Percentiles rank a stretch among this genome's conserved stretches.
These are phyloP conservation scores for Rhogogaster chlorosoma DNA, from an alignment of 2,888 invertebrate genomes.

Conservation along the genomic window DNA sequence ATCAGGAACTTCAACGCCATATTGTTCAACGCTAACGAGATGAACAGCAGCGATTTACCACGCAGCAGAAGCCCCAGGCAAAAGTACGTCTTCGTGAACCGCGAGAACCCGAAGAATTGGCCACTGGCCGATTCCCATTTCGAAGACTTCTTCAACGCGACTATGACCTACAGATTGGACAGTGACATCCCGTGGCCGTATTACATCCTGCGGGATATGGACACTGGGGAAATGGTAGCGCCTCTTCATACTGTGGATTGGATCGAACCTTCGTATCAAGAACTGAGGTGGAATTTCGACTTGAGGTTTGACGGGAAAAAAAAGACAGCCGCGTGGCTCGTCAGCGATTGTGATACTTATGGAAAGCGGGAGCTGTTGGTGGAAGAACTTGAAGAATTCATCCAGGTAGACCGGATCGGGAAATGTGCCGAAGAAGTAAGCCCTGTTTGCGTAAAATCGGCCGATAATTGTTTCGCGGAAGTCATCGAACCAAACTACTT, in stretches of 20 bases:
- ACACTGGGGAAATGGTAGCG: slow-evolving; percentile 61
- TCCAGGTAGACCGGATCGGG: slow-evolving; percentile 84
- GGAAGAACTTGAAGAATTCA: slow-evolving; percentile 79
- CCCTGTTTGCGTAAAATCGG: background rate
- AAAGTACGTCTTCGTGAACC: slow-evolving; percentile 78
- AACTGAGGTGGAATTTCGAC: background rate
- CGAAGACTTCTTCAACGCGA: slow-evolving; percentile 79
- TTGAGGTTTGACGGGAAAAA: slow-evolving; percentile 68
- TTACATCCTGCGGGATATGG: slow-evolving; percentile 70
- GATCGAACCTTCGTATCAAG: slow-evolving; percentile 47
- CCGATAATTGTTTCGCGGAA: slow-evolving; percentile 78
- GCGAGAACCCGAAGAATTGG: slow-evolving; percentile 76
- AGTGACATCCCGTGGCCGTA: slow-evolving; percentile 79
- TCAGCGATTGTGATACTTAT: slow-evolving; percentile 79
- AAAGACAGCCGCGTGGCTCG: slow-evolving; percentile 81
- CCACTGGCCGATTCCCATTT: slow-evolving; percentile 51
- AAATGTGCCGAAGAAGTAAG: slow-evolving; percentile 79
- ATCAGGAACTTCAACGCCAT: slow-evolving; percentile 79
- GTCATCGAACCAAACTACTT: slow-evolving; percentile 81
- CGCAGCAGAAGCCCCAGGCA: slow-evolving; percentile 74
- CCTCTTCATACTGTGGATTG: slow-evolving; percentile 59
- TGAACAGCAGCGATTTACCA: slow-evolving; percentile 72
- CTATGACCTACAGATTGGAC: slow-evolving; percentile 81
- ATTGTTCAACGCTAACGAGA: slow-evolving; percentile 79
- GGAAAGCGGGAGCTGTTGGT: slow-evolving; percentile 78